Evolutionary conservation across 2,888 invertebrate genomes (phyloP), one percentile per base, ranked within the genome.

Genomic region (Apotomis capreana): DNA sequence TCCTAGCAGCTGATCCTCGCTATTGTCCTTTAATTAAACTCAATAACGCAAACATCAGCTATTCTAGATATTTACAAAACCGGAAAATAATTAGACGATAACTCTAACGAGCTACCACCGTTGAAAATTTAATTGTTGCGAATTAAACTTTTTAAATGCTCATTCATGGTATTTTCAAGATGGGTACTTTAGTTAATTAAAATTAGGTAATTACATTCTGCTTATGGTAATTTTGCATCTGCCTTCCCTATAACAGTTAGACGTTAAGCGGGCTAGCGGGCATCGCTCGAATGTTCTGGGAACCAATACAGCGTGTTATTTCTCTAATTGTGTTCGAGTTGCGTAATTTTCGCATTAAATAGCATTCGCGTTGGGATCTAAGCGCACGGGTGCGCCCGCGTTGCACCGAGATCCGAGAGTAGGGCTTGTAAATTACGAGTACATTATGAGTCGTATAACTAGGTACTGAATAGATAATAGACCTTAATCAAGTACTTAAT

Each of bases 1-100:
- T 83, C 80, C 78, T 75, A 79, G 89, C 92, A 92, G 91, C 92
- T 92, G 92, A 91, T 87, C 83, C 83, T 79, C 73, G 73, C 80
- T 82, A 86, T 84, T 85, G 83, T 87, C 82, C 80, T 85, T 86
- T 89, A 91, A 91, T 91, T 91, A 88, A 87, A 85, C 82, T 75
- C 81, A 80, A 81, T 84, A 84, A 84, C 78, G 74, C 75, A 77
- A 65, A 68, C 52, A 61, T 52, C 49, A 70, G 60, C 68, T 73
- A 67, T 70, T 73, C 68, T 72, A 72, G 58, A 54, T 68, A 70
- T 70, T 70, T 64, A 68, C 63, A 70, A 60, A 68, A 68, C 68
- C 52, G 44, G 59, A 26, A n/a, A 73, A 69, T 64, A 69, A 69
- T 69, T 65, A 61, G 61, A 61, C 55, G 61, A 72, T 63, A 52